Conservation (phyloP, 2,888 invertebrate species). For the Cancer borealis region DNA sequence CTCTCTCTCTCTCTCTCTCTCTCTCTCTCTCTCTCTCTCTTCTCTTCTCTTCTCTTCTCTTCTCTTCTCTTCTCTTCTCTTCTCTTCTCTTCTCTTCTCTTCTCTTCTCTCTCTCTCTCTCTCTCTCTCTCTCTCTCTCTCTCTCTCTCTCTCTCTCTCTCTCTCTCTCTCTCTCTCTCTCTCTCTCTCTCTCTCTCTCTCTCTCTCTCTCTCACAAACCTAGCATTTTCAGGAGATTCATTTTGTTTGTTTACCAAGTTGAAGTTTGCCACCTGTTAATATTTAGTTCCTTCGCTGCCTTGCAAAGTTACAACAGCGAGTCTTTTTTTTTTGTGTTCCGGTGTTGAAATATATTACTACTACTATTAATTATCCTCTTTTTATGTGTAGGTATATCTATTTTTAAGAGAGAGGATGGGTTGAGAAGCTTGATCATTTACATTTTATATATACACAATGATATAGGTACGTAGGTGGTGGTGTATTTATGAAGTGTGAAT, state of each 20-base stretch:
- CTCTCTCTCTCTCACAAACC: not conserved
- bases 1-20: slow-evolving; percentile 11
- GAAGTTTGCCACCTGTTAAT: not conserved
- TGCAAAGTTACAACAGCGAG: not conserved
- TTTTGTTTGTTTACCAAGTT: not conserved
- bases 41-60: not conserved
- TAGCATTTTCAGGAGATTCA: no score
- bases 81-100: slow-evolving; percentile 15
- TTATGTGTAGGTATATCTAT: no score
- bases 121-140: slow-evolving; percentile 14
- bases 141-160: slow-evolving; percentile 11
- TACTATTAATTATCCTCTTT: not conserved
- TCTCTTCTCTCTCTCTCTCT: slow-evolving; percentile 26
- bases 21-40: slow-evolving; percentile 12
- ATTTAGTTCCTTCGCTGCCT: not conserved
- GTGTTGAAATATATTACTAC: not conserved
- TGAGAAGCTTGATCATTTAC: no score
- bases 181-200: slow-evolving; percentile 13
- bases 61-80: slow-evolving; percentile 13
- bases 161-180: slow-evolving; percentile 16
- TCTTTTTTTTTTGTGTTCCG: not conserved
- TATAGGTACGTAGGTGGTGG: no score
- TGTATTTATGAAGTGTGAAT: no score
- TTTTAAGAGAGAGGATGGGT: no score
- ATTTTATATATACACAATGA: no score